phyloP scores from a whole-genome alignment of 2,113 vertebrate genomes.

The Telmatochromis brichardi region DNA sequence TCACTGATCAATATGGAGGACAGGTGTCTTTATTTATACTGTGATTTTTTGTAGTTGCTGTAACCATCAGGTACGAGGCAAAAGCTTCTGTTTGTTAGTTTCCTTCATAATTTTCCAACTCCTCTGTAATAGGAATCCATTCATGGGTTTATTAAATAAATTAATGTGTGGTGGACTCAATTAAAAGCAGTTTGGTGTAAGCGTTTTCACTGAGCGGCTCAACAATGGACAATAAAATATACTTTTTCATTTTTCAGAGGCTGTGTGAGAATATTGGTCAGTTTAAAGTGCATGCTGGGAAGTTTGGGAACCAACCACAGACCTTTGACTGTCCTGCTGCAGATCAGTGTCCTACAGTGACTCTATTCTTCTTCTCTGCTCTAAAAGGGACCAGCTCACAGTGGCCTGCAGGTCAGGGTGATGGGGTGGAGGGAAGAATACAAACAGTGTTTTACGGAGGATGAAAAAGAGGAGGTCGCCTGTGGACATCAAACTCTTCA shows the following conservation, averaged over 20 bases:
- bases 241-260: neutral
- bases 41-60: neutral
- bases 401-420: neutral
- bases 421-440: neutral
- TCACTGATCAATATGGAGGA: neutral
- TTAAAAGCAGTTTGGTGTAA: neutral
- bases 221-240: neutral
- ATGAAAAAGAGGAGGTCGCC: slow-evolving; percentile 48
- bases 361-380: neutral
- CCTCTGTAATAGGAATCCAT: neutral
- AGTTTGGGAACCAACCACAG: neutral
- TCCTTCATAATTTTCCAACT: neutral
- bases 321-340: neutral
- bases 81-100: neutral
- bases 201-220: neutral
- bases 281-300: neutral
- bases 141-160: neutral
- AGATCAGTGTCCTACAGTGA: neutral
- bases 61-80: neutral
- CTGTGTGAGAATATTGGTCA: neutral
- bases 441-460: neutral
- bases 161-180: neutral
- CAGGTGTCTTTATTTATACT: neutral
- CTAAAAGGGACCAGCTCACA: neutral
- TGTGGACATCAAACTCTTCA: slow-evolving; percentile 52